Percentiles rank a stretch among this genome's conserved stretches.
Evolutionary conservation across 2,888 invertebrate genomes (phyloP).

Genomic region (Drosophila niveifrons): DNA sequence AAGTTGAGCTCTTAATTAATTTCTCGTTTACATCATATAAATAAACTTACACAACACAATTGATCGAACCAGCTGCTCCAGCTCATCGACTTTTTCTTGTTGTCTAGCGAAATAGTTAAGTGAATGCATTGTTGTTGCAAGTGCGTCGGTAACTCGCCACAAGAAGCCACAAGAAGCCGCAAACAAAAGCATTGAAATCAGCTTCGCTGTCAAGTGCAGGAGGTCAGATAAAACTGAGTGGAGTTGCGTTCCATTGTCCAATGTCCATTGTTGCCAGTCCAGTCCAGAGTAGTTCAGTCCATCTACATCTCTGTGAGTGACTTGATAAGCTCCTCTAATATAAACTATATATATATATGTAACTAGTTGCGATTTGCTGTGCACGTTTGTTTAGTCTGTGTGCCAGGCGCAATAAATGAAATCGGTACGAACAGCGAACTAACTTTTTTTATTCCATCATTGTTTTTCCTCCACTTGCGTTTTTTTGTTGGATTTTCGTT

Average conservation of each 20-base stretch:
- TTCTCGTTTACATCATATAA: too few relatives aligned
- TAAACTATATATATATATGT: neutral
- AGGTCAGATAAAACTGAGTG: constrained; percentile 6
- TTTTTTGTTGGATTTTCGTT: constrained; percentile 5
- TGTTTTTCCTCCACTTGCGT: neutral
- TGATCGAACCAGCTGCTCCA: neutral
- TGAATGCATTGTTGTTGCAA: constrained; percentile 9
- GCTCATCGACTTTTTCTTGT: neutral
- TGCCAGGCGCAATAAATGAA: constrained; percentile 9
- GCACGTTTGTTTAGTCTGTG: constrained; percentile 9
- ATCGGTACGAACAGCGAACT: constrained; percentile 4
- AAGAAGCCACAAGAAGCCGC: constrained; percentile 31
- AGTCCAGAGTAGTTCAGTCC: neutral
- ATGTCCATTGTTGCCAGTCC: neutral
- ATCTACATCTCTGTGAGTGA: constrained; percentile 7
- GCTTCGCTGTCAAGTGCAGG: constrained; percentile 40
- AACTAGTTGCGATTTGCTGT: constrained; percentile 1
- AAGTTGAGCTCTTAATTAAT: too few relatives aligned
- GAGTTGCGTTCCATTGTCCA: constrained; percentile 8
- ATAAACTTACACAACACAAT: neutral
- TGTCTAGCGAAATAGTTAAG: neutral
- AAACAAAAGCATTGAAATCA: constrained; percentile 48
- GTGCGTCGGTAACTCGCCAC: neutral
- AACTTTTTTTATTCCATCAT: constrained; percentile 22
- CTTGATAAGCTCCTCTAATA: constrained; percentile 16